These are phyloP conservation scores for Tetrapedia diversipes DNA, from an alignment of 2,888 invertebrate genomes.

Conservation along the genomic window DNA sequence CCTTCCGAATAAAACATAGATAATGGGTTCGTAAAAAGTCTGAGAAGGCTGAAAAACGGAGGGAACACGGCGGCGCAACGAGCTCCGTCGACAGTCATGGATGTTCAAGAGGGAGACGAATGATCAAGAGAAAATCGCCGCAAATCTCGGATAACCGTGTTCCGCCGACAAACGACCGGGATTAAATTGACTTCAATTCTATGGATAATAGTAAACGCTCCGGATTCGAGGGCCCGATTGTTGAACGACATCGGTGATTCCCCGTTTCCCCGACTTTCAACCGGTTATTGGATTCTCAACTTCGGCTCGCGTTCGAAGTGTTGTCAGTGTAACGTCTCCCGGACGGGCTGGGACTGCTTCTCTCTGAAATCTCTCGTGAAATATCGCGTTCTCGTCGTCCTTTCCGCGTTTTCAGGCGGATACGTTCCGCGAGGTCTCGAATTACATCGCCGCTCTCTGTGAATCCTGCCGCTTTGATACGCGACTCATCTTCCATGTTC, in stretches of 20 bases:
- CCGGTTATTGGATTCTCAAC: constrained; percentile 55
- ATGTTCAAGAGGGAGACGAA: no score
- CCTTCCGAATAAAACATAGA: no score
- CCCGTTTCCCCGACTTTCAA: constrained; percentile 44
- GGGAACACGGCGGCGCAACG: no score
- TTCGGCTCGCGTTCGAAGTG: constrained; percentile 15
- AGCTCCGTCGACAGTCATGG: no score
- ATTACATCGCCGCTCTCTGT: constrained; percentile 29
- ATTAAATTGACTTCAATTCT: constrained; percentile 53
- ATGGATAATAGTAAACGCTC: constrained; percentile 45
- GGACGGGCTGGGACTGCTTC: constrained; percentile 21
- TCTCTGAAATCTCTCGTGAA: constrained; percentile 50
- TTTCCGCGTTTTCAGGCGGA: constrained; percentile 10
- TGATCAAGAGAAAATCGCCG: constrained; percentile 48
- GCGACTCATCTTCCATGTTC: constrained; percentile 19
- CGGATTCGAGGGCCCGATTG: constrained; percentile 40
- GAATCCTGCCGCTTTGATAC: constrained; percentile 36
- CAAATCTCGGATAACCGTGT: constrained; percentile 49
- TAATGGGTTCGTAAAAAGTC: no score
- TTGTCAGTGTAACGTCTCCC: constrained; percentile 6
- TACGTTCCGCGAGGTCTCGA: constrained; percentile 21
- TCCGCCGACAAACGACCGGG: constrained; percentile 27
- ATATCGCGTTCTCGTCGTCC: constrained; percentile 47
- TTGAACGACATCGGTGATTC: constrained; percentile 39
- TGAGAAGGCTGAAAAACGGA: no score